phyloP scores from a whole-genome alignment of 2,888 invertebrate genomes.

The Chymomyza fuscimana region DNA sequence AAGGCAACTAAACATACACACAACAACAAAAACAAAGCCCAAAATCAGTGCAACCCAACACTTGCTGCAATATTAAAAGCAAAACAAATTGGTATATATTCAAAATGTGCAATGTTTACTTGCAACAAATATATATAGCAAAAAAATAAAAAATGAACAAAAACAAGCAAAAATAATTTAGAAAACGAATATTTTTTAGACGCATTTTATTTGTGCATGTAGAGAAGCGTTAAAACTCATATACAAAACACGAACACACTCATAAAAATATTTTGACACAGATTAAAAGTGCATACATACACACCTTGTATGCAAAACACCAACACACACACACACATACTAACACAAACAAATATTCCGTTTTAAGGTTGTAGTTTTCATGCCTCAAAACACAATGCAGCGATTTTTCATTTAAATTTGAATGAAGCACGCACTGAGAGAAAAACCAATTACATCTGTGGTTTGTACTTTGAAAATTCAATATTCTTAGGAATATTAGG shows the following conservation, averaged over 20 bases:
- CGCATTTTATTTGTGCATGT: constrained; percentile 44
- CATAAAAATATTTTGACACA: constrained; percentile 63
- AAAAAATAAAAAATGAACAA: constrained; percentile 13
- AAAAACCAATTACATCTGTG: no score
- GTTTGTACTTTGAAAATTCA: no score
- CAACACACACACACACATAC: constrained; percentile 4
- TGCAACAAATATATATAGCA: neutral
- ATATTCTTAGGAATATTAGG: no score
- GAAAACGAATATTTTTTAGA: constrained; percentile 42
- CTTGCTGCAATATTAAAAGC: constrained; percentile 56
- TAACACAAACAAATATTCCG: neutral
- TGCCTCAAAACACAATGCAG: constrained; percentile 54
- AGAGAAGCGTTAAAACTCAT: constrained; percentile 50
- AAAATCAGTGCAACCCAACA: constrained; percentile 46
- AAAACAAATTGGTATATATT: constrained; percentile 38
- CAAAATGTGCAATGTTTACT: constrained; percentile 36
- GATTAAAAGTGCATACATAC: constrained; percentile 53
- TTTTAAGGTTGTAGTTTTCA: neutral
- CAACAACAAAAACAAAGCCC: constrained; percentile 13
- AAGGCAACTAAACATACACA: neutral
- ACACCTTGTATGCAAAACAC: neutral
- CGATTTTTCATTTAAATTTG: constrained; percentile 64
- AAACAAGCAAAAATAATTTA: constrained; percentile 17
- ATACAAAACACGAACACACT: constrained; percentile 23
- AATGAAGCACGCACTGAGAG: constrained; percentile 43